Base-by-base conservation (phyloP, 2,113 vertebrate genomes). In the Channa argus region DNA sequence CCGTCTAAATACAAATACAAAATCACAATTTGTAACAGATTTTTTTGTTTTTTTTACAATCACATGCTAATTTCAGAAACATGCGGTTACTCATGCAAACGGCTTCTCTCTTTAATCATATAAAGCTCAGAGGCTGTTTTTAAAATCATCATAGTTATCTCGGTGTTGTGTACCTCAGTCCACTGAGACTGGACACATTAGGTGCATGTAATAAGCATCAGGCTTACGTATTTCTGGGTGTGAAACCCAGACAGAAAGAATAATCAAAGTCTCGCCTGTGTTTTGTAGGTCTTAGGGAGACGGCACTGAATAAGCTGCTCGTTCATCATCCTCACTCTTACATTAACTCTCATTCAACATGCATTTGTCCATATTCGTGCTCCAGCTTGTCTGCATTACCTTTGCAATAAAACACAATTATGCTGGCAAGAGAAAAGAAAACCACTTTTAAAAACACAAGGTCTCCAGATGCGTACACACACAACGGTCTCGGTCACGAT, bases 81-180 rank as follows among this genome's bases (percentile, higher is more conserved):
- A 66, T 82, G 81, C 89, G 52, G 72, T 84, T 77, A 87, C 38
- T 11, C 52, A 52, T 61, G 47, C 33, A 63, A 3, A 61, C 56
- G 33, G 41, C 33, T 44, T 71, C 63, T 14, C 44, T 37, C 41
- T 76, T 55, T 63, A 73, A 85, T 83, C 65, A 13, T 37, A 6
- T 60, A 15, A 37, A 79, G 44, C 49, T 71, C 47, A 2, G 33
- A 49, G 49, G 65, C 38, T 52, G 8, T 77, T 55, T 66, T 59
- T 11, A 50, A 63, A 39, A 54, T 74, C 45, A 24, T 15, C 14
- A 58, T 34, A 7, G 36, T 5, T 76, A 43, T 43, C 12, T 7
- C 37, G 53, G 50, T 2, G 14, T 66, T 49, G 47, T 36, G 13
- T 78, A 74, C 56, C n/a, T 52, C 46, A 13, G 56, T 46, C 46